phyloP scores from a whole-genome alignment of 2,888 invertebrate genomes.

The Bembecia ichneumoniformis region DNA sequence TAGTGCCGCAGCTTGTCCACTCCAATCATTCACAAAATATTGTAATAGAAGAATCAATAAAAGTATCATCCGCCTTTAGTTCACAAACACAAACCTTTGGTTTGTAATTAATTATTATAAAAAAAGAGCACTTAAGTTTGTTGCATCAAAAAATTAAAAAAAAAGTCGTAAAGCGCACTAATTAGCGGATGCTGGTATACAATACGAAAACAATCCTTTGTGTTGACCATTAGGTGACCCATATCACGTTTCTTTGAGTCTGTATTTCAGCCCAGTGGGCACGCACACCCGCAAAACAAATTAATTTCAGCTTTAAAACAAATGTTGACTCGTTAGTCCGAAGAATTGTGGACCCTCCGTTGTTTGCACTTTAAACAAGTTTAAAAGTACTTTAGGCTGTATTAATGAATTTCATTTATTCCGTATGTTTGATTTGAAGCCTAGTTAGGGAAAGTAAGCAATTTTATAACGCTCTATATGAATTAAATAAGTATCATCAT shows the following conservation, averaged over 20 bases:
- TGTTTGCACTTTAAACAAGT: constrained; percentile 20
- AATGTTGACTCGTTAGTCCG: constrained; percentile 45
- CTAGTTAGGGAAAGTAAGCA: no score
- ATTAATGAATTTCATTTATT: not conserved
- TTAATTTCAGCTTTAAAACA: constrained; percentile 52
- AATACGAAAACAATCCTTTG: constrained; percentile 38
- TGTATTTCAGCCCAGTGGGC: constrained; percentile 27
- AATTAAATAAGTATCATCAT: no score
- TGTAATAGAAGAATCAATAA: no score
- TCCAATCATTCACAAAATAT: no score
- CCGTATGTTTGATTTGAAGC: not conserved
- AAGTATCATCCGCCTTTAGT: no score
- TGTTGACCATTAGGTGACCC: constrained; percentile 48
- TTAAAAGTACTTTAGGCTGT: constrained; percentile 5
- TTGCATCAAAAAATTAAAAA: no score
- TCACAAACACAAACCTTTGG: no score
- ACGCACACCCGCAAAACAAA: constrained; percentile 39
- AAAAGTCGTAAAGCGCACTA: constrained; percentile 20
- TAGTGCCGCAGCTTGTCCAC: no score
- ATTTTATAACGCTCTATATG: no score
- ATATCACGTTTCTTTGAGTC: constrained; percentile 59
- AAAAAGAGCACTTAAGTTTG: no score
- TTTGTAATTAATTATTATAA: no score
- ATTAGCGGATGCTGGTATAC: constrained; percentile 39
- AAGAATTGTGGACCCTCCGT: constrained; percentile 26